Conservation (phyloP, 2,888 invertebrate species). For the Harpagoxenus sublaevis region DNA sequence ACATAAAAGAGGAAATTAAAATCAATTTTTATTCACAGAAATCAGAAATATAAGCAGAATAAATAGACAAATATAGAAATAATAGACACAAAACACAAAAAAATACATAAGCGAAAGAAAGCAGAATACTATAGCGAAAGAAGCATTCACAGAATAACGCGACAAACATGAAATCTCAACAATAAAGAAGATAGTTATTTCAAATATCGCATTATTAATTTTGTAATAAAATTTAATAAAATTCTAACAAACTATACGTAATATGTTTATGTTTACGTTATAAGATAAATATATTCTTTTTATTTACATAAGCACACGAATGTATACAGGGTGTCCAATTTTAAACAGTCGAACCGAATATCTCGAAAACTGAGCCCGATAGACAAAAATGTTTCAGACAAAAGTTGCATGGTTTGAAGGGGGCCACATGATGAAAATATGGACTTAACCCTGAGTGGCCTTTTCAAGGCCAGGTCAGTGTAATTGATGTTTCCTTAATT, state of each 20-base stretch:
- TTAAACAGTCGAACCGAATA: no score
- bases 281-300: not conserved
- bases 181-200: not conserved
- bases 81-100: not conserved
- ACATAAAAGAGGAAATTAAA: not conserved
- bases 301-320: conserved; percentile 1
- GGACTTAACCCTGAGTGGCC: no score
- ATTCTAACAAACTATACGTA: not conserved
- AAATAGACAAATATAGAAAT: not conserved
- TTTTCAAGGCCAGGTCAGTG: no score
- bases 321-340: no score
- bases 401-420: no score
- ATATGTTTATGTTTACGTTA: conserved; percentile 1
- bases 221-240: not conserved
- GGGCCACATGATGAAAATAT: no score
- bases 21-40: conserved; percentile 7
- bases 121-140: not conserved
- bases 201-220: not conserved
- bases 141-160: not conserved
- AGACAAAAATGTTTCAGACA: no score
- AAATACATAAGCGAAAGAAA: not conserved
- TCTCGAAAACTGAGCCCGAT: no score
- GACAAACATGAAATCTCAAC: not conserved
- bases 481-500: no score
- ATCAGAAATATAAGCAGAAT: not conserved